Evolutionary conservation across 2,113 vertebrate genomes (phyloP).

Genomic region (Nesogale talazaci): DNA sequence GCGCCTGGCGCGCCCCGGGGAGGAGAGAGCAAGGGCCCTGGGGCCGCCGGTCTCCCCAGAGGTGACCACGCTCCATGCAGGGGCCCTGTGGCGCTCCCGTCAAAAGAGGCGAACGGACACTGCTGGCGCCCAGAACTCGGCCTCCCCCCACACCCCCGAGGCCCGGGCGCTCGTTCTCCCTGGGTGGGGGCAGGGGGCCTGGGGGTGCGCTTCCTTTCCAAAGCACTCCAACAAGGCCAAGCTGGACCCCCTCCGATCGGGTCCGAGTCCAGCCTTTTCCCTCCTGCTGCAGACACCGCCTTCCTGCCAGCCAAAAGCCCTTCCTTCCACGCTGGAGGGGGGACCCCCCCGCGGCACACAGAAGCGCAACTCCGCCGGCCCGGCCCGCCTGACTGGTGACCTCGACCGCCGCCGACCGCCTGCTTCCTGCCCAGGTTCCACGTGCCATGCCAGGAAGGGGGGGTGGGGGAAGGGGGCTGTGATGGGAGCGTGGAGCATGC

Average conservation of each 20-base stretch:
- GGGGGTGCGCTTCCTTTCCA: background rate
- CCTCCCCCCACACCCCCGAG: background rate
- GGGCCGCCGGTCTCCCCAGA: constrained; percentile 60
- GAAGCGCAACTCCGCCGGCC: constrained; percentile 43
- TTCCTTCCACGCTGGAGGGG: background rate
- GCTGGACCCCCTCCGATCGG: constrained; percentile 22
- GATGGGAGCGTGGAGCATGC: constrained; percentile 80
- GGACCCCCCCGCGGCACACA: constrained; percentile 52
- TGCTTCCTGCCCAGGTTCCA: constrained; percentile 76
- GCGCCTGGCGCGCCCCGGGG: constrained; percentile 49
- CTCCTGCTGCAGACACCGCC: constrained; percentile 5
- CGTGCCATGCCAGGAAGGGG: constrained; percentile 69
- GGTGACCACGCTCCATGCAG: constrained; percentile 55
- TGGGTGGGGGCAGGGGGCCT: background rate
- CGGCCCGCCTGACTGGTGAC: constrained; percentile 6
- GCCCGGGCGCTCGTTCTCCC: background rate
- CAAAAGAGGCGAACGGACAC: background rate
- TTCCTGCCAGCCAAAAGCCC: constrained; percentile 41
- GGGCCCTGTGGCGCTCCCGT: constrained; percentile 34
- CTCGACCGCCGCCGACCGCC: constrained; percentile 7
- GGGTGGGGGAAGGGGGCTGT: constrained; percentile 57
- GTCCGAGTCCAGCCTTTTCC: constrained; percentile 6
- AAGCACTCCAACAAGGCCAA: constrained; percentile 16
- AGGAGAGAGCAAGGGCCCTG: constrained; percentile 38
- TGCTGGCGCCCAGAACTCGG: constrained; percentile 11